Percentiles rank a stretch among this genome's conserved stretches.
Evolutionary conservation across 2,797 vertebrate species (phyloP).

Genomic region (Liasis olivaceus): DNA sequence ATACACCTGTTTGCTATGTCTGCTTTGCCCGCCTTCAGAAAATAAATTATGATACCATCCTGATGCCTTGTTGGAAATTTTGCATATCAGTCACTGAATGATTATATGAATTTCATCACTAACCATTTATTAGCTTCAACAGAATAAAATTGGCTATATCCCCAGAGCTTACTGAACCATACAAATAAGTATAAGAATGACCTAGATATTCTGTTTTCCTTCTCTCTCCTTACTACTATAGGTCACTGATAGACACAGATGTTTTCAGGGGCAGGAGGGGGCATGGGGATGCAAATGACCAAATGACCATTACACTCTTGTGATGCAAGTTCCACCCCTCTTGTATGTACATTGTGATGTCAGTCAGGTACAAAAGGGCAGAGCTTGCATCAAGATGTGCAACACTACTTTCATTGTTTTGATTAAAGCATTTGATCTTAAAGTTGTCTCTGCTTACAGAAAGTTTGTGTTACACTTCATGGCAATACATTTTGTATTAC

Average conservation of each 20-base stretch:
- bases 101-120: neutral
- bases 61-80: neutral
- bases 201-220: neutral
- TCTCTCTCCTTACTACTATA: neutral
- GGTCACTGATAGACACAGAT: neutral
- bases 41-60: neutral
- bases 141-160: neutral
- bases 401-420: neutral
- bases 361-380: too few relatives aligned
- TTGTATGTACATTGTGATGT: neutral
- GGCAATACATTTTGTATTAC: neutral
- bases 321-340: neutral
- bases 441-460: neutral
- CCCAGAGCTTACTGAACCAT: neutral
- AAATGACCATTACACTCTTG: neutral
- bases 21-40: neutral
- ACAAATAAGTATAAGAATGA: neutral
- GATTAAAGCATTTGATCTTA: neutral
- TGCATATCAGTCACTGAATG: neutral
- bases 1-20: neutral
- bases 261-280: neutral
- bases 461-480: neutral
- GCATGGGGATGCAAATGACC: neutral
- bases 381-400: neutral
- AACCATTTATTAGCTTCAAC: neutral